These are phyloP conservation scores for Meriones unguiculatus DNA, from an alignment of 2,113 vertebrate species.

Conservation along the genomic window DNA sequence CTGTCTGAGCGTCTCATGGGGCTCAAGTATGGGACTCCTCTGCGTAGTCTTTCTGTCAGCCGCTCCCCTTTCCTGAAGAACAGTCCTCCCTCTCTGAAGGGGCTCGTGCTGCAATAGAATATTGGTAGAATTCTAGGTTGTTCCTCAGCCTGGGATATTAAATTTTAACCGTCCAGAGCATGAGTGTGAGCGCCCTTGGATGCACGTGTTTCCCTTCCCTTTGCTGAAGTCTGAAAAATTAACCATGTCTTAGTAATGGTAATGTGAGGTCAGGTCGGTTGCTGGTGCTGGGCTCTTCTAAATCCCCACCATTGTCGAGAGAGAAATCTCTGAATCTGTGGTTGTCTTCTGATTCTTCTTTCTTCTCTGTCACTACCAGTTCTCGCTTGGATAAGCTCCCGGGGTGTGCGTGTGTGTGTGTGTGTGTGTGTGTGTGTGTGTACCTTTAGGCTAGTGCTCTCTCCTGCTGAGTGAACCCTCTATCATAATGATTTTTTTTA, in stretches of 20 bases:
- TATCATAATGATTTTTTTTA: neutral
- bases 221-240: neutral
- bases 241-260: neutral
- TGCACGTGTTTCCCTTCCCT: neutral
- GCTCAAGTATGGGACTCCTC: neutral
- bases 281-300: neutral
- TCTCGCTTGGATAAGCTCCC: neutral
- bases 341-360: neutral
- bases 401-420: no score
- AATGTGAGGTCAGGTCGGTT: no score
- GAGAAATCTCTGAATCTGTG: neutral
- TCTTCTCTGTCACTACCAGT: neutral
- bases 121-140: neutral
- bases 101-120: no score
- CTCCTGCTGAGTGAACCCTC: neutral
- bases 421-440: no score
- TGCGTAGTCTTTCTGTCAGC: rapidly evolving
- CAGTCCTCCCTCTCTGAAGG: neutral
- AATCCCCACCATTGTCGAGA: neutral
- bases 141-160: neutral
- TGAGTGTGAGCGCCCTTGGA: neutral
- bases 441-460: neutral
- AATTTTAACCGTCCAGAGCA: neutral
- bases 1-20: neutral
- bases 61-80: no score